Conservation (phyloP, 2,888 invertebrate genomes). For the Ormyrus labotus region DNA sequence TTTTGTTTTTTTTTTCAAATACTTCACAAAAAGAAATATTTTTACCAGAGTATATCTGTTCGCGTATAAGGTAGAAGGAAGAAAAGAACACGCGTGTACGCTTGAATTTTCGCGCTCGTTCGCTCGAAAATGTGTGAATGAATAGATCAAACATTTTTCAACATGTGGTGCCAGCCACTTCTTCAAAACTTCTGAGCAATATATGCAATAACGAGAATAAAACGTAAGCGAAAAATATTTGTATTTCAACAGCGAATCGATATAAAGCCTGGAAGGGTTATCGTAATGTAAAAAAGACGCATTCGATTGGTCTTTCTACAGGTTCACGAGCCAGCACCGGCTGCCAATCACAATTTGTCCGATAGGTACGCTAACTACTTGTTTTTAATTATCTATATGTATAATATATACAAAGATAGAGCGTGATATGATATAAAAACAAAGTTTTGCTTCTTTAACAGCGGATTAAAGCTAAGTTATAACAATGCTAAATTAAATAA, state of each 20-base stretch:
- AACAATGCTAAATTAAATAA: slow-evolving; percentile 68
- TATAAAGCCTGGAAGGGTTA: slow-evolving; percentile 56
- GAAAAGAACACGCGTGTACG: slow-evolving; percentile 46
- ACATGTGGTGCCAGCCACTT: slow-evolving; percentile 65
- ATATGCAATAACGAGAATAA: slow-evolving; percentile 54
- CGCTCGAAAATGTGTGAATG: slow-evolving; percentile 49
- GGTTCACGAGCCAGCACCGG: slow-evolving; percentile 54
- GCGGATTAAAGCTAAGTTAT: slow-evolving; percentile 65
- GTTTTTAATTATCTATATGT: slow-evolving; percentile 60
- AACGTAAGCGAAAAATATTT: slow-evolving; percentile 54
- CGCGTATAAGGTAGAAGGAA: slow-evolving; percentile 37
- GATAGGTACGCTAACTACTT: slow-evolving; percentile 57
- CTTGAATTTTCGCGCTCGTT: slow-evolving; percentile 35
- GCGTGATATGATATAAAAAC: slow-evolving; percentile 62
- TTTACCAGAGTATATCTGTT: slow-evolving; percentile 49
- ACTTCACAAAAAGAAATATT: slow-evolving; percentile 52
- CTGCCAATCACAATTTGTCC: slow-evolving; percentile 62
- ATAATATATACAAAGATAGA: slow-evolving; percentile 65
- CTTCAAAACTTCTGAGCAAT: slow-evolving; percentile 48
- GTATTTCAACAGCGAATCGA: slow-evolving; percentile 52
- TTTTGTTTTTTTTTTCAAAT: slow-evolving; percentile 24
- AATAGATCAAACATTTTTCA: slow-evolving; percentile 50
- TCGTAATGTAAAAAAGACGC: slow-evolving; percentile 47
- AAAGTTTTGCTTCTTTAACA: slow-evolving; percentile 60
- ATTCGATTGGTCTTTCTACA: slow-evolving; percentile 50